Conservation (phyloP, 2,113 vertebrate species). For the Podarcis raffonei region DNA sequence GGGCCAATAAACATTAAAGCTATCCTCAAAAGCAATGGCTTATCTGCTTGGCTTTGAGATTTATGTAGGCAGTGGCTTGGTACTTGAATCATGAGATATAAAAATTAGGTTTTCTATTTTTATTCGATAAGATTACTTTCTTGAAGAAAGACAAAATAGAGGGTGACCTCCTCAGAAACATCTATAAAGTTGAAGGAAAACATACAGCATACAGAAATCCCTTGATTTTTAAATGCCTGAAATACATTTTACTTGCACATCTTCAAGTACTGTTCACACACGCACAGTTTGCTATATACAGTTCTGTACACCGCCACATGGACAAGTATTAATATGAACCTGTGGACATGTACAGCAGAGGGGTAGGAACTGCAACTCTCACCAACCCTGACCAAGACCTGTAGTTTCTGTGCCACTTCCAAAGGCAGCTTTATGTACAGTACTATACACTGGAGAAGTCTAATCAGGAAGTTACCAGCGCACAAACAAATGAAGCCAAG, state of each 20-base stretch:
- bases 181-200: constrained; percentile 13
- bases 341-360: too few species aligned
- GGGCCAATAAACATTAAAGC: constrained; percentile 10
- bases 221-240: neutral
- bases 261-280: neutral
- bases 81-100: neutral
- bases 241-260: neutral
- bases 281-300: too few species aligned
- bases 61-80: neutral
- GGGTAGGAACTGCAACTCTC: too few species aligned
- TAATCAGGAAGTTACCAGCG: too few species aligned
- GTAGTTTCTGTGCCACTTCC: too few species aligned
- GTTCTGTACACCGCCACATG: too few species aligned
- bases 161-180: neutral
- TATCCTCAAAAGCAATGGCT: neutral
- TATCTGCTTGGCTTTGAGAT: neutral
- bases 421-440: too few species aligned
- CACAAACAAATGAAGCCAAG: too few species aligned
- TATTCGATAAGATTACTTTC: neutral
- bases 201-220: neutral
- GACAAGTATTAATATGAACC: too few species aligned
- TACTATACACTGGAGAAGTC: too few species aligned
- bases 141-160: constrained; percentile 8
- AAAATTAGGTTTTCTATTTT: constrained; percentile 18
- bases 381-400: too few species aligned